Evolutionary conservation across 2,888 invertebrate species (phyloP).

Genomic region (Thelaira solivaga): DNA sequence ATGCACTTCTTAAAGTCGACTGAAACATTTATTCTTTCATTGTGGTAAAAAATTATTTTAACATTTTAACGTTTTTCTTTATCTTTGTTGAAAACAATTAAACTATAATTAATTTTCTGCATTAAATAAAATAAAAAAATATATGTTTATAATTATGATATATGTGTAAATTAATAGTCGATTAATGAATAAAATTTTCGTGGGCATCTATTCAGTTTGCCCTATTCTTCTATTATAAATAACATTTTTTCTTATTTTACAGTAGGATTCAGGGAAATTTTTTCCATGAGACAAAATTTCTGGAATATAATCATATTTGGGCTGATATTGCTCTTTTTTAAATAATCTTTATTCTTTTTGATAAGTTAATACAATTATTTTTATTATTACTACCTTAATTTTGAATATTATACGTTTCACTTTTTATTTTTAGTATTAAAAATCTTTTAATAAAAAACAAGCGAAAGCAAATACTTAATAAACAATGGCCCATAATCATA

Average conservation of each 20-base stretch:
- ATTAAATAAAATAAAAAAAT: too few relatives aligned
- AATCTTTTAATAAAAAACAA: constrained; percentile 38
- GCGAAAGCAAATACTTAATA: constrained; percentile 35
- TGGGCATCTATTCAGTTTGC: too few relatives aligned
- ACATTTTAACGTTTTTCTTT: constrained; percentile 2
- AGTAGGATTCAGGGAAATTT: too few relatives aligned
- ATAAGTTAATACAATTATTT: constrained; percentile 24
- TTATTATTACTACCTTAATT: neutral
- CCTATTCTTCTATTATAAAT: too few relatives aligned
- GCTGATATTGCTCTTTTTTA: too few relatives aligned
- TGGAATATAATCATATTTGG: too few relatives aligned
- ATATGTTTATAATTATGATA: too few relatives aligned
- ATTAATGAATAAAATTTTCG: too few relatives aligned
- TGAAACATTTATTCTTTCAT: constrained; percentile 38
- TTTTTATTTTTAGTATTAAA: constrained; percentile 35
- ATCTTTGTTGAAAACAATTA: constrained; percentile 20
- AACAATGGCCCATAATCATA: too few relatives aligned
- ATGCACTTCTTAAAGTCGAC: constrained; percentile 50
- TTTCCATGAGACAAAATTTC: too few relatives aligned
- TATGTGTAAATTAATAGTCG: too few relatives aligned
- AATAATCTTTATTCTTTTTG: constrained; percentile 3
- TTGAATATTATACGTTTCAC: constrained; percentile 2
- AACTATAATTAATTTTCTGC: constrained; percentile 26
- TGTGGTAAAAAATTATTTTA: neutral
- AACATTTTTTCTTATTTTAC: too few relatives aligned